Base-by-base conservation (phyloP, 2,113 vertebrate genomes). In the Ondatra zibethicus region DNA sequence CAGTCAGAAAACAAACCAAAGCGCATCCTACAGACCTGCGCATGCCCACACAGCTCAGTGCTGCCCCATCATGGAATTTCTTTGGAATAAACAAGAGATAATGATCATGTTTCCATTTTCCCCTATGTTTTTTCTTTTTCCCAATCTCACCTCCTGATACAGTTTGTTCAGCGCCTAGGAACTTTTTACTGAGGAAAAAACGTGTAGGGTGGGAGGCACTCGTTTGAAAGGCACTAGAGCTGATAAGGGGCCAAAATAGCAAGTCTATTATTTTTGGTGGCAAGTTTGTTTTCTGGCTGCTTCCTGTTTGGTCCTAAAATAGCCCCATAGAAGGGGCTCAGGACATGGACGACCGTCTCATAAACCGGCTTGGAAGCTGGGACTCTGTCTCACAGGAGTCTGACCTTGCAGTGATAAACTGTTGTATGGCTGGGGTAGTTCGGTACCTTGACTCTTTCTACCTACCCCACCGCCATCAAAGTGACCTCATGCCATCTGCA, bases 261-360 rank as follows among this genome's bases (percentile, higher is more conserved):
- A 92, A 90, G 85, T 96, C 55, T 92, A 66, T 96, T 94, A 96
- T 95, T 97, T 89, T 87, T 50, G 88, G 87, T 95, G 92, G 78
- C 81, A 89, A 95, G 84, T 58, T 95, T 29, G 96, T 96, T 97
- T 98, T 82, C 97, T 72, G 93, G 92, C 75, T 4, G 25, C 47
- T 81, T 97, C 97, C 98, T 98, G 89, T 92, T 63, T 29, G 3
- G 45, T 84, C 89, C 94, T 98, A 97, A 97, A 96, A 97, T 97
- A 98, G 96, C 50, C 73, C 82, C 27, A 52, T 23, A 10, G 31
- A 47, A 47, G 39, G 58, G 89, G 95, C 73, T 87, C 97, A 96
- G 88, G 91, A 96, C 68, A 3, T 72, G 47, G 16, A 92, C 84
- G 89, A 94, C 89, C 96, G 94, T 91, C 78, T 92, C 73, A 50